Evolutionary conservation across 2,113 vertebrate genomes (phyloP).

Genomic region (Muntiacus muntjak): DNA sequence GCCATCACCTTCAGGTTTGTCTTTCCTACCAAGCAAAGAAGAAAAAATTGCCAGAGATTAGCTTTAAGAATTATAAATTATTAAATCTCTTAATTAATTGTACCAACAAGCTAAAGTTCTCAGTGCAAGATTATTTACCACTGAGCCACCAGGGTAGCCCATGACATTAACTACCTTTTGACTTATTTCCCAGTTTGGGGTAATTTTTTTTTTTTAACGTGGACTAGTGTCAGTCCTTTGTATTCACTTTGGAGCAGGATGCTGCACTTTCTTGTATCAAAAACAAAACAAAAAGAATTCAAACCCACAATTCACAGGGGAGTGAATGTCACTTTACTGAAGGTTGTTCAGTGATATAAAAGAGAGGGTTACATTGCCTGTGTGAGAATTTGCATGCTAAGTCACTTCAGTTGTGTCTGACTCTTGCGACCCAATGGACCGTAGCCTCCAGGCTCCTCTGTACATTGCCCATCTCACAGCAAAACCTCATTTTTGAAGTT

Average conservation of each 20-base stretch:
- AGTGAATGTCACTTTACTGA: not conserved
- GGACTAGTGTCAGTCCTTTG: not conserved
- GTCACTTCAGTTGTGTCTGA: not conserved
- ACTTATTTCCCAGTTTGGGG: not conserved
- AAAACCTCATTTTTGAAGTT: not conserved
- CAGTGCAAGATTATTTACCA: not conserved
- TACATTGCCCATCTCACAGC: not conserved
- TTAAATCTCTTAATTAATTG: not conserved
- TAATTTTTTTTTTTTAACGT: not conserved
- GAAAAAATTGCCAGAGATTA: not conserved
- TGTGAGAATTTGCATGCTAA: rapidly evolving
- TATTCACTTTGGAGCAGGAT: not conserved
- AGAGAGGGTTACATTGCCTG: not conserved
- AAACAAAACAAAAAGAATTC: not conserved
- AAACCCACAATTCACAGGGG: not conserved
- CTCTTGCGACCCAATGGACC: not conserved
- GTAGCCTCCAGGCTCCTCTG: not conserved
- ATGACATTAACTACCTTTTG: not conserved
- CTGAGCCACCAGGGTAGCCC: not conserved
- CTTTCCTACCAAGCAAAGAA: not conserved
- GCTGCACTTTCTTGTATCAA: not conserved
- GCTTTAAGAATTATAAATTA: not conserved
- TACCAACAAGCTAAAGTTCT: not conserved
- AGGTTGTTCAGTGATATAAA: not conserved
- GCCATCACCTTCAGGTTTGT: not conserved